phyloP scores from a whole-genome alignment of 2,888 invertebrate genomes.

The Drosophila meridionalis region DNA sequence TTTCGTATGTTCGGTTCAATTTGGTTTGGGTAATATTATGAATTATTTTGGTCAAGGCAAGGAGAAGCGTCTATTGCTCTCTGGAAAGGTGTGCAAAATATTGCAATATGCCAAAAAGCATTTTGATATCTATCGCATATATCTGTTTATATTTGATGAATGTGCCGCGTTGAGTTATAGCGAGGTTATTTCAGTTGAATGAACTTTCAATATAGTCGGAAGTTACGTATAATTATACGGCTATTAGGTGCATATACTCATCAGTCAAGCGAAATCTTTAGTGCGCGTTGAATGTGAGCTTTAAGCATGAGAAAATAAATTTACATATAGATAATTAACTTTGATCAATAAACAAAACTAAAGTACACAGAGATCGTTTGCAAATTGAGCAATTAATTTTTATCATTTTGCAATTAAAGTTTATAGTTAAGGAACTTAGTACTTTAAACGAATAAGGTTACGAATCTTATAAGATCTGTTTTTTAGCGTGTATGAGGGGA shows the following conservation, averaged over 20 bases:
- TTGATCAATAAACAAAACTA: constrained; percentile 4
- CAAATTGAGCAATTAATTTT: constrained; percentile 9
- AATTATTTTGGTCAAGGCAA: constrained; percentile 45
- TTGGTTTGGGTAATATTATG: background rate
- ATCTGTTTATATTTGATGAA: constrained; percentile 13
- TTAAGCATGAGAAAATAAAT: constrained; percentile 5
- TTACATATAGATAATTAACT: constrained; percentile 1
- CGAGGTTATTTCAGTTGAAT: constrained; percentile 62
- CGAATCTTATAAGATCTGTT: background rate
- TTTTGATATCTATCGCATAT: constrained; percentile 10
- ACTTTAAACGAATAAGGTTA: background rate
- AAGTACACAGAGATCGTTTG: constrained; percentile 1
- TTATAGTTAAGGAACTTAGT: background rate
- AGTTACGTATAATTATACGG: constrained; percentile 32
- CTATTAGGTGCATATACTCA: constrained; percentile 18
- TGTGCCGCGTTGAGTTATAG: constrained; percentile 15
- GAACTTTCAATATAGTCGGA: constrained; percentile 52
- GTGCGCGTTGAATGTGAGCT: constrained; percentile 7
- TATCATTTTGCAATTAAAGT: background rate
- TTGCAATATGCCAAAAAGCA: constrained; percentile 41
- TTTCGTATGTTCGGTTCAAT: constrained; percentile 37
- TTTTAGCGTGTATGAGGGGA: background rate
- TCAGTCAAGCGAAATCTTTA: constrained; percentile 1
- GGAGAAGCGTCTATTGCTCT: constrained; percentile 64
- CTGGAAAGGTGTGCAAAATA: constrained; percentile 38